phyloP scores from a whole-genome alignment of 1,140 invertebrate species.

The Drosophila santomea region DNA sequence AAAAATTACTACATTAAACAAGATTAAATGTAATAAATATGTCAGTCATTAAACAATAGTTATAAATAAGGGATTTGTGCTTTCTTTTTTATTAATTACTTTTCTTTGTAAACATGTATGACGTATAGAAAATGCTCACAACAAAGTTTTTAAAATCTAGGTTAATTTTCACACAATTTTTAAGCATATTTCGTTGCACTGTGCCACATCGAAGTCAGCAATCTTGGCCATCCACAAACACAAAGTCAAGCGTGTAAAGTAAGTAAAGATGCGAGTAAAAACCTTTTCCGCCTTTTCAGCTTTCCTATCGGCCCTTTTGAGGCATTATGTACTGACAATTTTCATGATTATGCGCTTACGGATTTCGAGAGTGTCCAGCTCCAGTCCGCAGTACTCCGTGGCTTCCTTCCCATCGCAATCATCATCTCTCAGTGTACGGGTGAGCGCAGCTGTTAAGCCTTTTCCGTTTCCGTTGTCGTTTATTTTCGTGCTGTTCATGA shows the following conservation, averaged over 20 bases:
- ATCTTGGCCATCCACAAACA: constrained; percentile 48
- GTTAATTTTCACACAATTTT: neutral
- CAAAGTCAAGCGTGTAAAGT: constrained; percentile 79
- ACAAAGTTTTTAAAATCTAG: too few relatives aligned
- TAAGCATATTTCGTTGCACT: neutral
- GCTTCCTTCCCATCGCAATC: neutral
- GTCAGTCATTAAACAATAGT: too few relatives aligned
- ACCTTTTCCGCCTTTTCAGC: constrained; percentile 71
- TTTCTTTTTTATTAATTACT: too few relatives aligned
- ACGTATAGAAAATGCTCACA: too few relatives aligned
- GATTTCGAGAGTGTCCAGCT: constrained; percentile 63
- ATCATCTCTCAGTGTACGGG: constrained; percentile 39
- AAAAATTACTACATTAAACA: neutral
- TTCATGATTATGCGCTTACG: constrained; percentile 80
- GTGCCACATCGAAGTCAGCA: constrained; percentile 34
- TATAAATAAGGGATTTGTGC: too few relatives aligned
- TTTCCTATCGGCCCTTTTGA: constrained; percentile 71
- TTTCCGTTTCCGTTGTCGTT: constrained; percentile 75
- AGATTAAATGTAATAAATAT: too few relatives aligned
- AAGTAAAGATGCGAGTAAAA: constrained; percentile 81
- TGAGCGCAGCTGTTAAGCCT: constrained; percentile 81
- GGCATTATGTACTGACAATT: constrained; percentile 83
- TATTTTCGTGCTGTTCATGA: constrained; percentile 45
- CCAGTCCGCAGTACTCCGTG: neutral
- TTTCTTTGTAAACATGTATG: too few relatives aligned